These are phyloP conservation scores for Cryptotermes secundus DNA, from an alignment of 1,140 invertebrate genomes.

Conservation along the genomic window DNA sequence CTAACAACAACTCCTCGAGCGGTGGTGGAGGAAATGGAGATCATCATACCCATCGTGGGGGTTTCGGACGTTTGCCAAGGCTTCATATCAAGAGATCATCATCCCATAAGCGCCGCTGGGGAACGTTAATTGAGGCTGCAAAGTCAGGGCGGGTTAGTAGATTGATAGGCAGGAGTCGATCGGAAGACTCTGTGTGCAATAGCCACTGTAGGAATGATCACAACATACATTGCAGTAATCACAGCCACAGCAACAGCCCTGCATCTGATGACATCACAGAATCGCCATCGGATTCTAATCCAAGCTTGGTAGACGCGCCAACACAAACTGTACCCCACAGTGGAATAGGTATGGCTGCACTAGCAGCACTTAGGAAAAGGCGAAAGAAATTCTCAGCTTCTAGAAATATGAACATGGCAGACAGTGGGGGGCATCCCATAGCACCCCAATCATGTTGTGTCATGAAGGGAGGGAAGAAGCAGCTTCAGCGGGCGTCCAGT, in stretches of 20 bases:
- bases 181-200: conserved; percentile 82
- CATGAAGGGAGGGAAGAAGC: conserved; percentile 43
- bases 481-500: conserved; percentile 61
- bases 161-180: conserved; percentile 70
- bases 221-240: conserved; percentile 42
- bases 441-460: conserved; percentile 39
- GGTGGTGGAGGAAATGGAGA: background rate
- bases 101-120: conserved; percentile 71
- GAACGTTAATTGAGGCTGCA: conserved; percentile 82
- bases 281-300: conserved; percentile 51
- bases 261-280: conserved; percentile 47
- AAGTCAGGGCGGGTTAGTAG: conserved; percentile 72
- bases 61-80: conserved; percentile 14
- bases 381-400: conserved; percentile 78
- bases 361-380: conserved; percentile 71
- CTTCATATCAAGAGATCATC: conserved; percentile 47
- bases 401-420: conserved; percentile 54
- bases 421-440: conserved; percentile 40
- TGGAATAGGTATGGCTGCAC: conserved; percentile 46
- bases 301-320: conserved; percentile 45
- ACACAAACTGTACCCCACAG: background rate
- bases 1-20: background rate
- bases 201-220: conserved; percentile 51
- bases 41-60: background rate
- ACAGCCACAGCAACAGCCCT: conserved; percentile 48